Conservation (phyloP, 35 echinoderm and acorn worm genomes). For the Hemicentrotus pulcherrimus region DNA sequence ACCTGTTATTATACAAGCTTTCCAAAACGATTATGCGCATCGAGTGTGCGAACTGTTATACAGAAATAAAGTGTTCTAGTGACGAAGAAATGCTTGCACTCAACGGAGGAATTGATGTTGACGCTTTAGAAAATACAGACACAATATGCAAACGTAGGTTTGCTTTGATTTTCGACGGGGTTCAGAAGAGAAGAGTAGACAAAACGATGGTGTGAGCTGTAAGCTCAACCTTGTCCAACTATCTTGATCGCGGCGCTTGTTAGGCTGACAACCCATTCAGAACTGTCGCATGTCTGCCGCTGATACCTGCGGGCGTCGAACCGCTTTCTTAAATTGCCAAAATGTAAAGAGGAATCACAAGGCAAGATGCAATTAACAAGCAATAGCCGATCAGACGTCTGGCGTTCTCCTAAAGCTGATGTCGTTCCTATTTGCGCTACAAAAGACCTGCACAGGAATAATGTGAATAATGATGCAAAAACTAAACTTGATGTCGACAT, state of each 20-base stretch:
- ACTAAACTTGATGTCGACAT: too few species aligned
- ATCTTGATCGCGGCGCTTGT: not conserved
- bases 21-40: not conserved
- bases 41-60: not conserved
- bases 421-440: too few species aligned
- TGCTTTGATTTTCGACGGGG: not conserved
- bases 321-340: not conserved
- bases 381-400: not conserved
- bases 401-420: too few species aligned
- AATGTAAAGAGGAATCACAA: conserved; percentile 18
- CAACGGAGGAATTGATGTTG: not conserved
- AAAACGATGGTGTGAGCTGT: not conserved
- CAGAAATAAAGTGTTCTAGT: not conserved
- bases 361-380: not conserved
- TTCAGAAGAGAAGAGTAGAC: not conserved
- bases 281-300: not conserved
- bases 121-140: not conserved
- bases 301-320: not conserved
- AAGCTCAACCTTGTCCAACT: not conserved
- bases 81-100: not conserved
- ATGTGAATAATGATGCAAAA: too few species aligned
- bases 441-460: too few species aligned
- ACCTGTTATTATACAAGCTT: not conserved
- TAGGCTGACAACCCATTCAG: not conserved
- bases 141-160: not conserved